phyloP scores from a whole-genome alignment of 2,797 vertebrate species.

The Falco biarmicus region DNA sequence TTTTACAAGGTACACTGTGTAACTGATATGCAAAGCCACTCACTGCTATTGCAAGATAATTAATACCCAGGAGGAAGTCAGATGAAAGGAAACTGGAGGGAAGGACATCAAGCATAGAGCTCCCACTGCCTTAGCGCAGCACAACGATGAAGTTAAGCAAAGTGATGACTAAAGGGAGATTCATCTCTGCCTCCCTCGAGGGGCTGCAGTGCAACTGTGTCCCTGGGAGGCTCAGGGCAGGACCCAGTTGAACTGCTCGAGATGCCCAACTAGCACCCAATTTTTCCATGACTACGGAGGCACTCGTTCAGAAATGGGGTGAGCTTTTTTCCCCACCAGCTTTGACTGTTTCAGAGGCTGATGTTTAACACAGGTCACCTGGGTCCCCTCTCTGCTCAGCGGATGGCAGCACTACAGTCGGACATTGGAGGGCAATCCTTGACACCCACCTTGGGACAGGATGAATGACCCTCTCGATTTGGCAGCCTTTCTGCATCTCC shows the following conservation, averaged over 20 bases:
- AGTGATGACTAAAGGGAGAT: background rate
- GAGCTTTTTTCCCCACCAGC: background rate
- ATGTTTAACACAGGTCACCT: background rate
- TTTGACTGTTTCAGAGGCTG: background rate
- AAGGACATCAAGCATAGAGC: background rate
- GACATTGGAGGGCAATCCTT: background rate
- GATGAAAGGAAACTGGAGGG: background rate
- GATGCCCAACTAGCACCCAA: background rate
- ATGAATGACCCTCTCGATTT: background rate
- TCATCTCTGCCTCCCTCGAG: background rate
- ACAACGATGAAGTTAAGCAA: background rate
- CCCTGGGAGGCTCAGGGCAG: accelerated
- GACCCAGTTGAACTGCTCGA: background rate
- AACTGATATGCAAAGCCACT: background rate
- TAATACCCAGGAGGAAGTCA: background rate
- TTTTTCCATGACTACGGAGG: background rate
- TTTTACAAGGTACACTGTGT: background rate
- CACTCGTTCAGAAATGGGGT: background rate
- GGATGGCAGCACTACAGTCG: accelerated
- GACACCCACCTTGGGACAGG: background rate
- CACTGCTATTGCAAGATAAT: background rate
- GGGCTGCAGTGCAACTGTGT: background rate
- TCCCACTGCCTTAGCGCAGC: background rate
- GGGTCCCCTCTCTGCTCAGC: background rate
- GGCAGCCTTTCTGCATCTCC: background rate